phyloP scores from a whole-genome alignment of 2,113 vertebrate genomes.

The Ochotona princeps region DNA sequence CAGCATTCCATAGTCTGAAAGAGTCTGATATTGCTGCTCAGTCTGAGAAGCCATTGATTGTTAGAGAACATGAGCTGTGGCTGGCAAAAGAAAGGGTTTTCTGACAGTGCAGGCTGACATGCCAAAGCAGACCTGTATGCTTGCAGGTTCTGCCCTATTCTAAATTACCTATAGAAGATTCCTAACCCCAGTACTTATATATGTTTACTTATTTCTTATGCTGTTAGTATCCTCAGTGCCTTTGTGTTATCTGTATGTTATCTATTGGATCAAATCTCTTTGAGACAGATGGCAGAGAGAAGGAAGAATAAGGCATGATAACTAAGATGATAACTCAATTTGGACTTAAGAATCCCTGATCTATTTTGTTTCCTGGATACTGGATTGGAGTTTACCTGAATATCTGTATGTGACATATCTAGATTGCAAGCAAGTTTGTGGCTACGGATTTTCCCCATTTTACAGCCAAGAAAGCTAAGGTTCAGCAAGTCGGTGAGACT shows the following conservation, averaged over 20 bases:
- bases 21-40: background rate
- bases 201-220: conserved; percentile 42
- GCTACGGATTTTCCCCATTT: background rate
- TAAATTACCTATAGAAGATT: background rate
- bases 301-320: background rate
- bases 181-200: background rate
- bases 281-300: background rate
- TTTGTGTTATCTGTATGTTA: background rate
- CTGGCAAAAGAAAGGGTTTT: background rate
- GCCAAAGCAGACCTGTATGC: background rate
- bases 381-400: background rate
- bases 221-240: background rate
- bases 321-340: background rate
- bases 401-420: background rate
- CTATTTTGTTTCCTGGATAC: background rate
- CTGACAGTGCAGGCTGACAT: background rate
- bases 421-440: background rate
- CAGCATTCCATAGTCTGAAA: conserved; percentile 15
- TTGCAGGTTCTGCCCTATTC: background rate
- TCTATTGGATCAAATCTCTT: background rate
- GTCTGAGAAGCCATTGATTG: conserved; percentile 32
- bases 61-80: background rate
- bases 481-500: background rate
- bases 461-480: background rate
- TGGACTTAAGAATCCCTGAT: background rate